These are phyloP conservation scores for Caenorhabditis tropicalis DNA, from an alignment of 1,140 invertebrate genomes.

Conservation along the genomic window DNA sequence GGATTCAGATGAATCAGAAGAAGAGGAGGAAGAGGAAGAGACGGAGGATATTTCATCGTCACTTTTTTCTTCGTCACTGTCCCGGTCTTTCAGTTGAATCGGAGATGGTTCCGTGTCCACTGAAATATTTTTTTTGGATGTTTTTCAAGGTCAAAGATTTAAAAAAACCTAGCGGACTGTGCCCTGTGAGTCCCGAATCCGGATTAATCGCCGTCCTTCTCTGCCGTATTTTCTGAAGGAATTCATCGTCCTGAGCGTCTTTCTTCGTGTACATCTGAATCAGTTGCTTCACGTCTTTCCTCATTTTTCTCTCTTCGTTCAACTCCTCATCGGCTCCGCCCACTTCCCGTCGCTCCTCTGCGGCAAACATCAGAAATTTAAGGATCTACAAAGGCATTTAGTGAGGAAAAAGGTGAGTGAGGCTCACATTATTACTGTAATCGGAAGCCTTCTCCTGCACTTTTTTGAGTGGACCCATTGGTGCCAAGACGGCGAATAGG, in stretches of 20 bases:
- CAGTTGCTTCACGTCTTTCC: not conserved
- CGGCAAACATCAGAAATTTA: slow-evolving; percentile 58
- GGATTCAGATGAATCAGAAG: not conserved
- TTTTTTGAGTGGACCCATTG: slow-evolving; percentile 60
- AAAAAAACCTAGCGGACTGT: not conserved
- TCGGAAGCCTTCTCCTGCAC: slow-evolving; percentile 62
- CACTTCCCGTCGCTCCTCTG: not conserved
- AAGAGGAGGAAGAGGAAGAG: not conserved
- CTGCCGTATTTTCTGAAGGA: slow-evolving; percentile 8
- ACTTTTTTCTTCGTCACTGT: not conserved
- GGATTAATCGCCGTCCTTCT: not conserved
- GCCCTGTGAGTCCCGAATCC: not conserved
- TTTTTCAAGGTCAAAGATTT: not conserved
- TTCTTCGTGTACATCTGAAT: slow-evolving; percentile 5
- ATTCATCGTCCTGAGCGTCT: not conserved
- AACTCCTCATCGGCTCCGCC: not conserved
- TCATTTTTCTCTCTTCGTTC: not conserved
- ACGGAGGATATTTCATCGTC: not conserved
- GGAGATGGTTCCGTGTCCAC: not conserved
- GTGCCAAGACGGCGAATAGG: slow-evolving; percentile 65
- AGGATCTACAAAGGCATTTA: slow-evolving; percentile 47
- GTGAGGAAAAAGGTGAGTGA: not conserved
- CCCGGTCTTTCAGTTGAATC: not conserved
- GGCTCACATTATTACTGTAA: slow-evolving; percentile 59
- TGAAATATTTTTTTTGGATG: not conserved